phyloP scores from a whole-genome alignment of 2,113 vertebrate species.

The Psephotus haematonotus region DNA sequence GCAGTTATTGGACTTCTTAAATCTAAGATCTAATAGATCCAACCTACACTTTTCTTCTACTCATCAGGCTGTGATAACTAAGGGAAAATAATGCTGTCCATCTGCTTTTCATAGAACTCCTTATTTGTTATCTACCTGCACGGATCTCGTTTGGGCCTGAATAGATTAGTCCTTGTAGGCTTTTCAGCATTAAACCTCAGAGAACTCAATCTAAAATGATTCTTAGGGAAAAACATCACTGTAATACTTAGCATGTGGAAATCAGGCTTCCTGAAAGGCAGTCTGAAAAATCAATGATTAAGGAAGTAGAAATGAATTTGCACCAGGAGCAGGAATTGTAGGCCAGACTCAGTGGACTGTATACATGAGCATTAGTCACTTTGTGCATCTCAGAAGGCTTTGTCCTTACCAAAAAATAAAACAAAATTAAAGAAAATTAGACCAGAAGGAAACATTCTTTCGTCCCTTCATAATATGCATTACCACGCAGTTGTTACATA shows the following conservation, averaged over 20 bases:
- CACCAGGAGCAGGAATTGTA: neutral
- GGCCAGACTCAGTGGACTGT: neutral
- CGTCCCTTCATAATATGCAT: neutral
- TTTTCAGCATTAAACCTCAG: neutral
- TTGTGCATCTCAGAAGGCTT: neutral
- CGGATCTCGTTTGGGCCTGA: neutral
- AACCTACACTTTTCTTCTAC: neutral
- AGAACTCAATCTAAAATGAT: neutral
- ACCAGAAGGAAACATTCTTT: neutral
- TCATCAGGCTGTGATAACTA: fast-evolving
- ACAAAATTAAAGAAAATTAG: neutral
- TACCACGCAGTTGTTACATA: neutral
- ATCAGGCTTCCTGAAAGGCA: neutral
- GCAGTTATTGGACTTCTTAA: neutral
- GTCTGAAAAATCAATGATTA: neutral
- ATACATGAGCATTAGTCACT: fast-evolving
- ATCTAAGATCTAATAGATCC: neutral
- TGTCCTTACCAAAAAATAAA: neutral
- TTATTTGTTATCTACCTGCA: neutral
- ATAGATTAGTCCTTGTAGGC: neutral
- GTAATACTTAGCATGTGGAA: neutral
- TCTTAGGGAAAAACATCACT: neutral
- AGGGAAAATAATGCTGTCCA: neutral
- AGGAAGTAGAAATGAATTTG: neutral
- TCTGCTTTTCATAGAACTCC: neutral